Evolutionary conservation across 2,888 invertebrate genomes (phyloP).

Genomic region (Lutraria lutraria): DNA sequence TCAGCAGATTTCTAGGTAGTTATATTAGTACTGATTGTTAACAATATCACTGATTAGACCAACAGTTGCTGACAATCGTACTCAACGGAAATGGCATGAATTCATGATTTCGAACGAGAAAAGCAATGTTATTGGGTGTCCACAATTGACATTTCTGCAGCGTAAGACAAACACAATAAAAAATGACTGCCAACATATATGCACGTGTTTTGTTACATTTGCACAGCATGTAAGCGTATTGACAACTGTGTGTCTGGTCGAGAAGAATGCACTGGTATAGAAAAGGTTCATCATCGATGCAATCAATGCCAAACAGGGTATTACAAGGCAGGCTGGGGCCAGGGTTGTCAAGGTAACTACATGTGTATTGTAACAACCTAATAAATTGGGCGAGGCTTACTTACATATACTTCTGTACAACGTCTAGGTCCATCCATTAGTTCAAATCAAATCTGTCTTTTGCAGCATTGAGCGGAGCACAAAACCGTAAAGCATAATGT

Average conservation of each 20-base stretch:
- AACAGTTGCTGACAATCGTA: too few species aligned
- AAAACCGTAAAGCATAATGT: neutral
- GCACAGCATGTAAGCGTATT: neutral
- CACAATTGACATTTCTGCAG: too few species aligned
- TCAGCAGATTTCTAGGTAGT: too few species aligned
- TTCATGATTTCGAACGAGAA: too few species aligned
- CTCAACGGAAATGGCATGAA: too few species aligned
- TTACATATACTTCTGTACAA: neutral
- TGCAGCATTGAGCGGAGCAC: neutral
- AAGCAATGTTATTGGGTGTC: too few species aligned
- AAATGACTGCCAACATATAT: neutral
- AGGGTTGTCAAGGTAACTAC: slow-evolving; percentile 5
- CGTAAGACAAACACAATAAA: too few species aligned
- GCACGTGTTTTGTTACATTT: neutral
- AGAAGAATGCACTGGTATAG: neutral
- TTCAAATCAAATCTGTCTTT: neutral
- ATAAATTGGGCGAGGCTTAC: neutral
- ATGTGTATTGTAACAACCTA: neutral
- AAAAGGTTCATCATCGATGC: neutral
- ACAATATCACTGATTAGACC: too few species aligned
- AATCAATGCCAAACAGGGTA: neutral
- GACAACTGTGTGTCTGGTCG: neutral
- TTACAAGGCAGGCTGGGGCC: neutral
- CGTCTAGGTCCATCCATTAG: neutral
- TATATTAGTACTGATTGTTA: too few species aligned